Evolutionary conservation across 1,140 invertebrate species (phyloP).

Genomic region (Dinoponera quadriceps): DNA sequence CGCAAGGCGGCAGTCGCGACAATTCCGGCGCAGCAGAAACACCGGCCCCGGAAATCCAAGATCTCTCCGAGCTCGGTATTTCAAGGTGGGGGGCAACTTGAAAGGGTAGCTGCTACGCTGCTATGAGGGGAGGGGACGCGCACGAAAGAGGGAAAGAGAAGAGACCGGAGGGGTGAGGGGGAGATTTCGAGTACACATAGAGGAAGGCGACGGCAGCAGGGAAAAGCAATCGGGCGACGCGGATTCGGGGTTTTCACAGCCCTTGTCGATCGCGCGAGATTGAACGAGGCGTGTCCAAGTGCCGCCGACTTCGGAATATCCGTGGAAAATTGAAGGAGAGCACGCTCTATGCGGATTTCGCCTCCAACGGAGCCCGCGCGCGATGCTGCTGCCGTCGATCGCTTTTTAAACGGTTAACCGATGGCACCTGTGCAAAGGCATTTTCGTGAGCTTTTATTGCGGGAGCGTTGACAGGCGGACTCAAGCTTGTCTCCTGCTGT

Average conservation of each 20-base stretch:
- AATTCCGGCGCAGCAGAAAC: slow-evolving; percentile 58
- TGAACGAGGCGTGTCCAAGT: slow-evolving; percentile 72
- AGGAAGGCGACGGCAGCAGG: slow-evolving; percentile 45
- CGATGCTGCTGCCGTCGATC: slow-evolving; percentile 40
- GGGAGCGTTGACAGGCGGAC: not conserved
- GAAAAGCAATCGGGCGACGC: slow-evolving; percentile 75
- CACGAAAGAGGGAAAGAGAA: slow-evolving; percentile 1
- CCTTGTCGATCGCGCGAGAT: slow-evolving; percentile 71
- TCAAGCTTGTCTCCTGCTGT: not conserved
- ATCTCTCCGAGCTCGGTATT: slow-evolving; percentile 49
- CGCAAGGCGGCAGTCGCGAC: slow-evolving; percentile 33
- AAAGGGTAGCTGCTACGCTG: slow-evolving; percentile 5
- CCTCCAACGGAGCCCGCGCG: not conserved
- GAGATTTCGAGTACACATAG: slow-evolving; percentile 52
- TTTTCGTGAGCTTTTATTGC: slow-evolving; percentile 1
- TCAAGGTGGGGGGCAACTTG: slow-evolving; percentile 30
- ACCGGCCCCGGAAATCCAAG: slow-evolving; percentile 62
- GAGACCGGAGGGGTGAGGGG: not conserved
- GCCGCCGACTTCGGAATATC: slow-evolving; percentile 60
- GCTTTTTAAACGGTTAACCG: slow-evolving; percentile 53
- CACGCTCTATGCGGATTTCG: slow-evolving; percentile 29
- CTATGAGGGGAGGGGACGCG: not conserved
- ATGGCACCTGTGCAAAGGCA: not conserved
- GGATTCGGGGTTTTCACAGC: slow-evolving; percentile 70
- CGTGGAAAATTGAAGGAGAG: slow-evolving; percentile 64